phyloP scores from a whole-genome alignment of 2,888 invertebrate genomes.

The Stratiomys singularior region DNA sequence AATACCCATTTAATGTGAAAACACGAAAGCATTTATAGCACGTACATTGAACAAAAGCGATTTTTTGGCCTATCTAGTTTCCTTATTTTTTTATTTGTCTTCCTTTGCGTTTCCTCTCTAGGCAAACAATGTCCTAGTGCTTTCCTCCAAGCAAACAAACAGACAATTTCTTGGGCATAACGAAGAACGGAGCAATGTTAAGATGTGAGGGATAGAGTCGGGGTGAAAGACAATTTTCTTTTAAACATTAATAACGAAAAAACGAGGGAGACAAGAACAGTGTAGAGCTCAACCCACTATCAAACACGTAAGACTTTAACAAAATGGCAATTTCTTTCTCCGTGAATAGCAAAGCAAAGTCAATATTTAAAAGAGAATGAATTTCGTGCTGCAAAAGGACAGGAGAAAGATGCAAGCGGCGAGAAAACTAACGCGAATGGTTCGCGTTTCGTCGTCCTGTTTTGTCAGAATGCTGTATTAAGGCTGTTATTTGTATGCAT shows the following conservation, averaged over 20 bases:
- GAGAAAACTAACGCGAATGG: not conserved
- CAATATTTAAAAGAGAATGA: conserved; percentile 40
- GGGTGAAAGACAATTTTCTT: conserved; percentile 33
- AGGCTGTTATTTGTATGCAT: conserved; percentile 29
- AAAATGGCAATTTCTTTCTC: conserved; percentile 3
- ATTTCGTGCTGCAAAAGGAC: conserved; percentile 12
- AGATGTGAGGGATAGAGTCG: not conserved
- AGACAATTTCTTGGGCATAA: not conserved
- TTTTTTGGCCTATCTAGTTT: not conserved
- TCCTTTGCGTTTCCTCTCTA: not conserved
- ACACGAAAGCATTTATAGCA: conserved; percentile 23
- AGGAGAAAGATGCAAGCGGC: not conserved
- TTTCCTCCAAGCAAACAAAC: not conserved
- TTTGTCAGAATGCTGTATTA: not conserved
- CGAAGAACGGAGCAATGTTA: not conserved
- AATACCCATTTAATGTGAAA: conserved; percentile 17
- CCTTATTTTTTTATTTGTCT: no score
- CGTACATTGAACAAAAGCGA: conserved; percentile 27
- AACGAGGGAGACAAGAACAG: no score
- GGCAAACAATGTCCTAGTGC: not conserved
- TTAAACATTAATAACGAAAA: not conserved
- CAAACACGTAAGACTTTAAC: not conserved
- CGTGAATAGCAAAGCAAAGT: conserved; percentile 30
- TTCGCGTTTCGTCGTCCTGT: not conserved
- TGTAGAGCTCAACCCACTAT: not conserved